A percentile compares a stretch with the other conserved stretches of the same genome.
Evolutionary conservation across 2,888 invertebrate genomes (phyloP).

Genomic region (Lucinisca nassula): DNA sequence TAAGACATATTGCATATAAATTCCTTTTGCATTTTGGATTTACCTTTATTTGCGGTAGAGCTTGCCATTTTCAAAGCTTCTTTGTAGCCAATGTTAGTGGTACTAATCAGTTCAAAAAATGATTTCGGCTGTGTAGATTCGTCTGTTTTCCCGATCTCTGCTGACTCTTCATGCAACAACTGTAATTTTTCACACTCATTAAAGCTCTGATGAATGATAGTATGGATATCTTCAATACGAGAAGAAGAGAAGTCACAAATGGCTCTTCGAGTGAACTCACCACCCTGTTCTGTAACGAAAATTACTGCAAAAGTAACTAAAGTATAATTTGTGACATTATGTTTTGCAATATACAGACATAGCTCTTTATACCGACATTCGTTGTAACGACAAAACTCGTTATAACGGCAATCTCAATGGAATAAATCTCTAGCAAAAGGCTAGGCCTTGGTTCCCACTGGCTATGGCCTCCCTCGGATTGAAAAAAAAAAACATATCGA

Average conservation of each 20-base stretch:
- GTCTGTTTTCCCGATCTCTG: not conserved
- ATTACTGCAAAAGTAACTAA: too few species aligned
- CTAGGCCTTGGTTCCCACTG: too few species aligned
- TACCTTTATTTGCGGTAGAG: not conserved
- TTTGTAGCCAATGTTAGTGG: not conserved
- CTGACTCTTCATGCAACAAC: not conserved
- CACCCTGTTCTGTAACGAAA: not conserved
- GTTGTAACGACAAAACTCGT: too few species aligned
- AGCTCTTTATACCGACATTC: too few species aligned
- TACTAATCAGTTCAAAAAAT: slow-evolving; percentile 6
- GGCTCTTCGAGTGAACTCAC: not conserved
- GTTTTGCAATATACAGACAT: too few species aligned
- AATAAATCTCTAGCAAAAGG: too few species aligned
- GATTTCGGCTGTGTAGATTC: not conserved
- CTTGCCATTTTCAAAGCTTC: not conserved
- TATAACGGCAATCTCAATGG: too few species aligned
- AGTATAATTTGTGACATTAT: too few species aligned
- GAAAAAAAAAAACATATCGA: too few species aligned
- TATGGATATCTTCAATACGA: not conserved
- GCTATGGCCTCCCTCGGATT: too few species aligned
- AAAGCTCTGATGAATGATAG: not conserved
- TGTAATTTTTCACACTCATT: slow-evolving; percentile 4
- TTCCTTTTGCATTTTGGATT: not conserved
- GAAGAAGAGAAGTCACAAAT: not conserved
- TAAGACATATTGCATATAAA: too few species aligned